Evolutionary conservation across 1,140 invertebrate genomes (phyloP).

Genomic region (Aphelenchoides fujianensis): DNA sequence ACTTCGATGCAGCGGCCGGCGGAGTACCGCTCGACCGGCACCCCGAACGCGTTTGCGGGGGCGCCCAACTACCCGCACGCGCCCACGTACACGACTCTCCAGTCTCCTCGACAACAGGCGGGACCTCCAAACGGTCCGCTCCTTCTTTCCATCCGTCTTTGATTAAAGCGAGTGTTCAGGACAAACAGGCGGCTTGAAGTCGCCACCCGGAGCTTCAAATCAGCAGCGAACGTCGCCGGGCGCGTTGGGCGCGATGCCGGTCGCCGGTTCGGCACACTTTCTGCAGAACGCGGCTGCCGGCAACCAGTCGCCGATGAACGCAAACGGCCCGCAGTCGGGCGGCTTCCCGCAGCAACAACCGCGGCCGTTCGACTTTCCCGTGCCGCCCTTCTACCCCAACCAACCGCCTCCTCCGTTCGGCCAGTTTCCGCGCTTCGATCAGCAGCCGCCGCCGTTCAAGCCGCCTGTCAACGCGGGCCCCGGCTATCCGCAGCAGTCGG

Average conservation of each 20-base stretch:
- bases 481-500: not conserved
- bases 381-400: not conserved
- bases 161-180: too few species aligned
- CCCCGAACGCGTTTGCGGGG: not conserved
- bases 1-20: conserved; percentile 13
- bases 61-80: conserved; percentile 8
- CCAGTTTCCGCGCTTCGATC: not conserved
- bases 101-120: too few species aligned
- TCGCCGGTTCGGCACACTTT: not conserved
- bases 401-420: not conserved
- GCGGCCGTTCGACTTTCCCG: too few species aligned
- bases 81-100: not conserved
- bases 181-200: not conserved
- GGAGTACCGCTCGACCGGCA: not conserved
- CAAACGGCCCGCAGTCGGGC: too few species aligned
- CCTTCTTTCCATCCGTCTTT: not conserved
- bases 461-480: not conserved
- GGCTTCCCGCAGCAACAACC: too few species aligned
- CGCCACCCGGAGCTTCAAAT: not conserved
- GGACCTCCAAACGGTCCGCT: not conserved
- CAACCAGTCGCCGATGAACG: too few species aligned
- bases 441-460: not conserved
- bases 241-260: conserved; percentile 1
- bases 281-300: not conserved
- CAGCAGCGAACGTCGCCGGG: not conserved